phyloP scores from a whole-genome alignment of 2,113 vertebrate species.

The Noctilio leporinus region DNA sequence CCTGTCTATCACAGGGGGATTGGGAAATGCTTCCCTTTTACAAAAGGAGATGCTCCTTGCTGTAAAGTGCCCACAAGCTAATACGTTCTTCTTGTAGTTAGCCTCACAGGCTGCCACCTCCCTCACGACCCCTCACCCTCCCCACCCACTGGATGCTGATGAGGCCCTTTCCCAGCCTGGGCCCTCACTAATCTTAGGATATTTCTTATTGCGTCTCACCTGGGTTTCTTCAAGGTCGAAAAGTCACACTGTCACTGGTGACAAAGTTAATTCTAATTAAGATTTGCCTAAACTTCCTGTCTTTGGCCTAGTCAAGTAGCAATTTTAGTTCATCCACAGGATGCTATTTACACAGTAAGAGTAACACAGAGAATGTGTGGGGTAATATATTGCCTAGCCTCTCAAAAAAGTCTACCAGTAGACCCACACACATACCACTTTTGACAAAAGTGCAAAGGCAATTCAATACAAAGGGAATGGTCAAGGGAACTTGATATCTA shows the following conservation, averaged over 20 bases:
- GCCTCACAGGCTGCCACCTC: fast-evolving
- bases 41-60: background rate
- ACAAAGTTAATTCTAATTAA: background rate
- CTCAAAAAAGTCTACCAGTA: background rate
- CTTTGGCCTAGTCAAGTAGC: background rate
- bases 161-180: background rate
- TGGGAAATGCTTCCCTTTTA: background rate
- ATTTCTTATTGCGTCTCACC: background rate
- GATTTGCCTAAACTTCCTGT: background rate
- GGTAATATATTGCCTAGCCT: background rate
- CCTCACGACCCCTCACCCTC: too few relatives aligned
- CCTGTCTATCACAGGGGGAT: too few relatives aligned
- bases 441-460: background rate
- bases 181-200: background rate
- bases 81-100: background rate
- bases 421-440: background rate
- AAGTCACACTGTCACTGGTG: background rate
- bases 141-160: background rate
- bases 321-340: background rate
- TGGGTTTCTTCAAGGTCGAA: background rate
- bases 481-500: background rate
- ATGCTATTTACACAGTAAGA: background rate
- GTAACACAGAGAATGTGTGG: background rate
- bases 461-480: background rate
- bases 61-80: background rate